A percentile compares a stretch with the other conserved stretches of the same genome.
These are phyloP conservation scores for Arge pagana DNA, from an alignment of 2,888 invertebrate species.

Conservation along the genomic window DNA sequence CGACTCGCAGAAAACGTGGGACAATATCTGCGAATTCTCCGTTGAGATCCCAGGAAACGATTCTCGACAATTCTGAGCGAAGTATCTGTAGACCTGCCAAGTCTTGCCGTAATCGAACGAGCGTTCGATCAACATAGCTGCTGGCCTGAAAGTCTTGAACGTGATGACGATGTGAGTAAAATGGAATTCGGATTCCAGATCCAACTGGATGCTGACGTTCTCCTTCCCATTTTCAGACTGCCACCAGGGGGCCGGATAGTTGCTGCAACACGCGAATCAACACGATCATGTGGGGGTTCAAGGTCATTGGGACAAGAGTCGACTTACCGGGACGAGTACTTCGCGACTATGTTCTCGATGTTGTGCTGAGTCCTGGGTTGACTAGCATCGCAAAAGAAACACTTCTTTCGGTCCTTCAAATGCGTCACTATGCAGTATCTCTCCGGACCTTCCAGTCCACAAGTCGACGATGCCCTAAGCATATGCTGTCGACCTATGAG, in stretches of 20 bases:
- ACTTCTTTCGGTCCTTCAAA: conserved; percentile 90
- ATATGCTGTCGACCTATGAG: conserved; percentile 93
- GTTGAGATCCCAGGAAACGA: conserved; percentile 83
- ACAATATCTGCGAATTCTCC: conserved; percentile 74
- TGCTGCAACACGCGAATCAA: not conserved
- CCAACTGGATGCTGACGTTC: conserved; percentile 88
- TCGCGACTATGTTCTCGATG: conserved; percentile 89
- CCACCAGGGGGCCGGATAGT: conserved; percentile 78
- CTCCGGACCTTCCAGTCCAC: conserved; percentile 79
- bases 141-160: conserved; percentile 97
- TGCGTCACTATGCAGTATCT: conserved; percentile 97
- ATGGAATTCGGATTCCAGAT: conserved; percentile 98
- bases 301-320: not conserved
- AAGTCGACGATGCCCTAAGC: conserved; percentile 90
- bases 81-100: conserved; percentile 97
- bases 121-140: conserved; percentile 96
- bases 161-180: conserved; percentile 98
- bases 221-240: conserved; percentile 97
- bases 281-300: not conserved
- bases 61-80: conserved; percentile 91
- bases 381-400: conserved; percentile 94
- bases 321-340: conserved; percentile 70
- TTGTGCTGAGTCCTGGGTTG: conserved; percentile 80
- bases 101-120: conserved; percentile 95
- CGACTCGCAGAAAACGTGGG: conserved; percentile 94